Conservation (phyloP, 2,113 vertebrate genomes). For the Gnathonemus longibarbis region DNA sequence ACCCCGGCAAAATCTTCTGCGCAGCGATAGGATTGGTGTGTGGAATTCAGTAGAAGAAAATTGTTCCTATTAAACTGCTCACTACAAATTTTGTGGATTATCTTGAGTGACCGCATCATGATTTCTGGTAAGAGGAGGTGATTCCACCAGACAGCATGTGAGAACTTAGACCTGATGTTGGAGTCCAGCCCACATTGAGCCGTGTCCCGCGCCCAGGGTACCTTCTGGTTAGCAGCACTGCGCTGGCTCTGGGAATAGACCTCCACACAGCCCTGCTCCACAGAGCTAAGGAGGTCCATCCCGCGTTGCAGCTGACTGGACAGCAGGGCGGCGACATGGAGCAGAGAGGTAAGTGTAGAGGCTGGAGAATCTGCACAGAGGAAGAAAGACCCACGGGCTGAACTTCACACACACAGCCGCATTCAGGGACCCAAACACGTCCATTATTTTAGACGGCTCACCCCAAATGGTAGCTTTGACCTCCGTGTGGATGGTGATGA, state of each 20-base stretch:
- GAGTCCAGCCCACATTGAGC: background rate
- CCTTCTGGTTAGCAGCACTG: conserved; percentile 68
- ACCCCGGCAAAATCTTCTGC: background rate
- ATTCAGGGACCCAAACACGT: background rate
- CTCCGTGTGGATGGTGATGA: conserved; percentile 73
- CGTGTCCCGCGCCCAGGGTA: conserved; percentile 35
- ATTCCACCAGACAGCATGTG: background rate
- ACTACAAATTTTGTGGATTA: background rate
- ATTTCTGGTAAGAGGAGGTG: background rate
- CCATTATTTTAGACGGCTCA: conserved; percentile 32
- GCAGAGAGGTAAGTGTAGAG: conserved; percentile 71
- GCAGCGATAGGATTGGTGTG: background rate
- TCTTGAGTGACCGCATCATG: background rate
- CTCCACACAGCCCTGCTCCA: conserved; percentile 78
- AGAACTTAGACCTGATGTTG: background rate
- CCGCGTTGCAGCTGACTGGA: conserved; percentile 81
- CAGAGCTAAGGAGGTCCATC: conserved; percentile 69
- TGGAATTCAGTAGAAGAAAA: background rate
- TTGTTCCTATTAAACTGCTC: background rate
- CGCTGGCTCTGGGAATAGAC: conserved; percentile 75
- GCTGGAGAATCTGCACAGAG: conserved; percentile 67
- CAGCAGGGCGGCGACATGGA: conserved; percentile 71
- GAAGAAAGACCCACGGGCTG: background rate
- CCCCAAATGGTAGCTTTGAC: conserved; percentile 70
- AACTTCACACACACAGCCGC: background rate